These are phyloP conservation scores for Actinemys pallida DNA, from an alignment of 2,113 vertebrate genomes.

Conservation along the genomic window DNA sequence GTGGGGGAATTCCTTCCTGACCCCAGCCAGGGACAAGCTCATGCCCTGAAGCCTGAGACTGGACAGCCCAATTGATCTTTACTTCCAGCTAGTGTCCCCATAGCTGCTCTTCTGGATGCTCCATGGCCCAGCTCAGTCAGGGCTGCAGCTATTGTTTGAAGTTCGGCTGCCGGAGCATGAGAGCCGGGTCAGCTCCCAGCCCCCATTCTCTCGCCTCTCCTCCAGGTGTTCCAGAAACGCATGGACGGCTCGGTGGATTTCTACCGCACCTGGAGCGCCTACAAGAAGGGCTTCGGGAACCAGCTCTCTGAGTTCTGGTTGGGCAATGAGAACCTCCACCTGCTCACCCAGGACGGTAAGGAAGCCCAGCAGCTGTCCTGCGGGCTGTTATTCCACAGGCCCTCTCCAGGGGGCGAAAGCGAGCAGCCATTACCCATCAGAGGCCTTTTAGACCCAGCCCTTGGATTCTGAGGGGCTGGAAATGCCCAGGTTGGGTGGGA, in stretches of 20 bases:
- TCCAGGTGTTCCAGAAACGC: constrained; percentile 50
- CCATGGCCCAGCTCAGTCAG: neutral
- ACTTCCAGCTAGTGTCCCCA: neutral
- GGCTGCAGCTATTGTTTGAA: neutral
- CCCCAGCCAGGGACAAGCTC: neutral
- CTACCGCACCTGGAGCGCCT: constrained; percentile 35
- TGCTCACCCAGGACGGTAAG: constrained; percentile 29
- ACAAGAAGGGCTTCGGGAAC: constrained; percentile 60
- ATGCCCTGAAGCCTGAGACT: neutral
- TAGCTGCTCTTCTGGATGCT: neutral
- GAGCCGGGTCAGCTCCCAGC: neutral
- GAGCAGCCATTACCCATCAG: neutral
- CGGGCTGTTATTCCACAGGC: neutral
- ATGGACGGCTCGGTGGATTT: constrained; percentile 50
- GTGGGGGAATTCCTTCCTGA: neutral
- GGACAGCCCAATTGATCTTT: neutral
- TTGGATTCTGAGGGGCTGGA: neutral
- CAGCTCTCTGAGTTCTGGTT: constrained; percentile 64
- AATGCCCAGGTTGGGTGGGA: neutral
- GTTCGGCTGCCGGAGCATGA: neutral
- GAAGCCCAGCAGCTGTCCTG: neutral
- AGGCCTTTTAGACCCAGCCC: neutral
- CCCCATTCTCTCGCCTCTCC: neutral
- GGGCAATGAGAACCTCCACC: constrained; percentile 61
- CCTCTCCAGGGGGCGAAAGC: neutral